Evolutionary conservation across 2,113 vertebrate species (phyloP), one percentile per base, ranked within the genome.

Genomic region (Drymodes brunneopygia): DNA sequence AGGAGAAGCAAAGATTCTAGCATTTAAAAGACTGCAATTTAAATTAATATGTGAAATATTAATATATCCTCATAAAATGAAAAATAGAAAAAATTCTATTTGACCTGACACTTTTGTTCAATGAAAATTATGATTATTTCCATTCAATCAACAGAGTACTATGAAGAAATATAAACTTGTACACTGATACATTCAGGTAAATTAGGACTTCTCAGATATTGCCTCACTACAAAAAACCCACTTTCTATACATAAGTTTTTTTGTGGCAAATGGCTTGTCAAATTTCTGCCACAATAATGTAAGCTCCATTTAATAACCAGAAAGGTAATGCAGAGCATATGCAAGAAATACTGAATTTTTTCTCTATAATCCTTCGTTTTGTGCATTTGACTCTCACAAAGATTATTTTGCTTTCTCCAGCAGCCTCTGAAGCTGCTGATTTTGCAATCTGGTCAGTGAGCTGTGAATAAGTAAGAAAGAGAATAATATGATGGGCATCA

Each of bases 291-390:
- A 53, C 4, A 13, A 48, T 69, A 81, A 42, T 29, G 6, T 15
- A 83, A 73, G 2, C 25, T 77, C 42, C 3, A 27, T 66, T 83
- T 81, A 86, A 62, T 57, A 65, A 58, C 11, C 9, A 66, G 17
- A 70, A 90, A 50, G 12, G 4, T 64, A 85, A 27, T 45, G 25
- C 3, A 64, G 5, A 85, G 6, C 7, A 40, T 22, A 53, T 12
- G 21, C 2, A 75, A 75, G 16, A 86, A 80, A 88, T 42, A 25
- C 3, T 53, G 33, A 65, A 27, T 80, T 18, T 70, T 73, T 86
- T 62, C 25, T 48, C 29, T 1, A 0, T 33, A 31, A 53, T 77
- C 11, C 8, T 58, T 66, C 0, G 1, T 77, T 90, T 53, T 40
- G 27, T 88, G 15, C 11, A 28, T 82, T 80, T 86, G 9, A 33